Evolutionary conservation across 1,140 invertebrate species (phyloP), one percentile per base, ranked within the genome.

Genomic region (Zelostemma sp.): DNA sequence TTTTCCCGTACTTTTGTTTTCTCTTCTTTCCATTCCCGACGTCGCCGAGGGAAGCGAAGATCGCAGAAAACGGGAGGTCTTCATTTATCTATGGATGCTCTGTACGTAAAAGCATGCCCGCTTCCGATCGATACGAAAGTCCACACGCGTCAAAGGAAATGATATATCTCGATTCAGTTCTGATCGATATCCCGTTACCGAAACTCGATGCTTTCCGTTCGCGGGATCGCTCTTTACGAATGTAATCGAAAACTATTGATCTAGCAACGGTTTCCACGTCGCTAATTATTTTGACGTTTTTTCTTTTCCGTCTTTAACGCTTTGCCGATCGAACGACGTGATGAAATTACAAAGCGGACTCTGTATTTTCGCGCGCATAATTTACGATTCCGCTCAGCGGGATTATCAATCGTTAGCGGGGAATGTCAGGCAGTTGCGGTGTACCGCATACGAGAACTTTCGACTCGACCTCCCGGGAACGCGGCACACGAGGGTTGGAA

Each of bases 391-490:
- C 61, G 62, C 66, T 47, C 67, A 66, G 65, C 50, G 50, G 71
- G 66, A 73, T 69, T 66, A 73, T 68, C 71, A 73, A 73, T 73
- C 62, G 65, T 68, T 68, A 73, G 58, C 54, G 47, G 70, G 49
- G 65, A 73, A 65, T 73, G 70, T 66, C 66, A 68, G 67, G 59
- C 72, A 70, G 63, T 73, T 70, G 67, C 60, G 63, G 67, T 58
- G 61, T 47, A 58, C 72, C 72, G 64, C 67, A 73, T 62, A 65
- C 68, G 70, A 71, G 72, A 69, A 64, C 64, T 61, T 73, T 67
- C 56, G 57, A 63, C 59, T 54, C 66, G 60, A 67, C 67, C 60
- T 64, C 55, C 64, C 54, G 64, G 68, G 68, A 65, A 63, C 64
- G 54, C 50, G 61, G 55, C 55, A 65, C 57, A 59, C 63, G 72